Evolutionary conservation across 2,888 invertebrate species (phyloP).

Genomic region (Chirona hameri): DNA sequence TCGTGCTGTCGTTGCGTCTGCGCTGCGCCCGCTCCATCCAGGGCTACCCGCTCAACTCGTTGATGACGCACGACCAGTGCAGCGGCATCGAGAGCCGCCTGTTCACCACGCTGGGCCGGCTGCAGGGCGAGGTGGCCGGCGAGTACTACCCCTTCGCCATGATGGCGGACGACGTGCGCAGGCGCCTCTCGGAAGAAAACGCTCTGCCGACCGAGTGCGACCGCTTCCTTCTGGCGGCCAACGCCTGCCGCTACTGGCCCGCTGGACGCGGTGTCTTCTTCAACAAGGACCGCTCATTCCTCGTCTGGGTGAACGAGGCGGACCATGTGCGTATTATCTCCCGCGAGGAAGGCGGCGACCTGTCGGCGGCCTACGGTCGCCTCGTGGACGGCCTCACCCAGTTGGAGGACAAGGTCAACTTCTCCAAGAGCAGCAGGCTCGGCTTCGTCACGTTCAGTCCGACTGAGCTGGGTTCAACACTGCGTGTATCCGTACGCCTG

Average conservation of each 20-base stretch:
- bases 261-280: constrained; percentile 87
- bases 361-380: constrained; percentile 72
- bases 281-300: constrained; percentile 69
- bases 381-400: constrained; percentile 59
- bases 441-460: constrained; percentile 84
- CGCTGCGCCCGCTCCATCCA: constrained; percentile 82
- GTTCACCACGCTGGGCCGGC: constrained; percentile 45
- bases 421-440: constrained; percentile 68
- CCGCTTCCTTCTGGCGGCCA: constrained; percentile 45
- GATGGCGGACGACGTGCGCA: constrained; percentile 91
- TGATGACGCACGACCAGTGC: constrained; percentile 50
- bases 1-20: constrained; percentile 89
- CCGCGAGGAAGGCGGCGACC: constrained; percentile 65
- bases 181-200: constrained; percentile 93
- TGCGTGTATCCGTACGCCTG: constrained; percentile 56
- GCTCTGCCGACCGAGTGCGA: constrained; percentile 98
- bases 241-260: constrained; percentile 67
- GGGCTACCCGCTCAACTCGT: constrained; percentile 97
- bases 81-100: constrained; percentile 46
- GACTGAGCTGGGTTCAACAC: constrained; percentile 76
- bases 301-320: constrained; percentile 87
- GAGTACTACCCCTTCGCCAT: constrained; percentile 92
- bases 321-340: constrained; percentile 82
- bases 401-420: constrained; percentile 55
- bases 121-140: constrained; percentile 86